Evolutionary conservation across 2,888 invertebrate genomes (phyloP), one percentile per base, ranked within the genome.

Genomic region (Chalcis sispes): DNA sequence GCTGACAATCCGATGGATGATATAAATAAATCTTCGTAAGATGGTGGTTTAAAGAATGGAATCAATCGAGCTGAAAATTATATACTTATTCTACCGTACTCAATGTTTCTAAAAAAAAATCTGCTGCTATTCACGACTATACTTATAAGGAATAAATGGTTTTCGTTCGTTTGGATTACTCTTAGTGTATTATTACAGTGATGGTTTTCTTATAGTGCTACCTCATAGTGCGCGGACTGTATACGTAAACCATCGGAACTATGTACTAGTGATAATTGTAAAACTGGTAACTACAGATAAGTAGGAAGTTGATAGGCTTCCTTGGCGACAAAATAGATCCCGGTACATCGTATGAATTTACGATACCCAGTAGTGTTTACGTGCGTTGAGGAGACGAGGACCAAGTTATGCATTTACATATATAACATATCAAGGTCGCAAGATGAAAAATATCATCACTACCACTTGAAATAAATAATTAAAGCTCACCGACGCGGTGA

Each of bases 211-310:
- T 65, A 15, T 46, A 50, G 50, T 36, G 36, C 32, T 36, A 7
- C 18, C 18, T 15, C 4, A 36, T 7, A 65, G 65, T 65, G 65
- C 52, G 65, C 65, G 52, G 52, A 65, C 65, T 50, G 18, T 25
- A 18, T 48, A 48, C 48, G 29, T 8, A n/a, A 29, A 48, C 48
- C 10, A 25, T 27, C 42, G n/a, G 3, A 32, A n/a, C 58, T 2
- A n/a, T 58, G 8, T 18, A 36, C 15, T 18, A 18, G 3, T 1
- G 20, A 7, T 59, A 2, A 2, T 13, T 27, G 25, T 42, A 7
- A 40, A 32, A 42, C 5, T 42, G 25, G 42, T 46, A 36, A 65
- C 32, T 20, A 52, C 13, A 13, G 42, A 42, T 8, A 42, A 42
- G 13, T 2, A 42, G 8, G 15, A 13, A 46, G 10, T 5, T 0